phyloP scores from a whole-genome alignment of 2,888 invertebrate species.

The Sympetrum striolatum region DNA sequence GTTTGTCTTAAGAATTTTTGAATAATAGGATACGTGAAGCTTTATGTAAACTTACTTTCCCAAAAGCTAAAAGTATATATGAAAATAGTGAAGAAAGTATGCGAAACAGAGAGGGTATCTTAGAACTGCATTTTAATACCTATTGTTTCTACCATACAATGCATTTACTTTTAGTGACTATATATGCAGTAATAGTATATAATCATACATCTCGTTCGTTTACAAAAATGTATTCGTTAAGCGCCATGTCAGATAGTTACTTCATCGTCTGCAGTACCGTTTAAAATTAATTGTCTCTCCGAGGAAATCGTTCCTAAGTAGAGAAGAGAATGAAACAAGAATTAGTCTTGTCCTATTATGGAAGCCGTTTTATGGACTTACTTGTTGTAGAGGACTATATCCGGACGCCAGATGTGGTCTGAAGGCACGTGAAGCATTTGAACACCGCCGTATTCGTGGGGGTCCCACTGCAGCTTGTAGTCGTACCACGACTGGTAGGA shows the following conservation, averaged over 20 bases:
- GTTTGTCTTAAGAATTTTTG: no score
- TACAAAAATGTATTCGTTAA: no score
- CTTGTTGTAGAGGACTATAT: slow-evolving; percentile 85
- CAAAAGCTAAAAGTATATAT: no score
- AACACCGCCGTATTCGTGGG: slow-evolving; percentile 83
- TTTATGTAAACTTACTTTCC: no score
- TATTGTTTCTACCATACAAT: no score
- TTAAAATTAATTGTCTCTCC: not conserved
- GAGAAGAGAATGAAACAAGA: not conserved
- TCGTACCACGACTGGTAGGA: slow-evolving; percentile 81
- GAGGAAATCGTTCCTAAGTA: not conserved
- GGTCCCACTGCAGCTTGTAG: slow-evolving; percentile 86
- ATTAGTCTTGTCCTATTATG: not conserved
- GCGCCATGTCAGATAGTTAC: not conserved
- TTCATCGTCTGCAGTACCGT: not conserved
- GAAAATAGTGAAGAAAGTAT: no score
- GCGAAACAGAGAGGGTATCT: no score
- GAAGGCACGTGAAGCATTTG: slow-evolving; percentile 86
- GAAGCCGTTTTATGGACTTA: slow-evolving; percentile 59
- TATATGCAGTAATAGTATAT: no score
- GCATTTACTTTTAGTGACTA: no score
- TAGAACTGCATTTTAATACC: no score
- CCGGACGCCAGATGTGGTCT: slow-evolving; percentile 83
- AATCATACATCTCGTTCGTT: no score
- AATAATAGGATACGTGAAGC: no score